These are phyloP conservation scores for Pangasius krempfi DNA, from an alignment of 2,797 vertebrate genomes.

Conservation along the genomic window DNA sequence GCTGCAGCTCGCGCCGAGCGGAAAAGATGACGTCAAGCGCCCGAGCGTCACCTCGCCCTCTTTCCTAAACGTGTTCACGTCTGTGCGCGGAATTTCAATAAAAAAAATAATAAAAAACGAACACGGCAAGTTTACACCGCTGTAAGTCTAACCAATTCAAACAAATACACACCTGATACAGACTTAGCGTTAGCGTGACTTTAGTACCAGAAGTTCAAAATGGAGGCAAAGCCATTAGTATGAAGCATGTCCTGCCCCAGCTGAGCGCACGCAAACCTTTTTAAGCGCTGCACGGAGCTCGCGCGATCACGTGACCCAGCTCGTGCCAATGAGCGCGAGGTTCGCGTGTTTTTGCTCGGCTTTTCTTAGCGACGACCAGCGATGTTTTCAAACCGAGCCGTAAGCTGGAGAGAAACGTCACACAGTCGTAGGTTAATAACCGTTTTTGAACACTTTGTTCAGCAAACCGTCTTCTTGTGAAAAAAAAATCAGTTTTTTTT, in stretches of 20 bases:
- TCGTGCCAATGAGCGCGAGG: slow-evolving; percentile 64
- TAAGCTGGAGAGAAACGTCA: slow-evolving; percentile 71
- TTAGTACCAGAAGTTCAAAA: neutral
- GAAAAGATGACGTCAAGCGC: slow-evolving; percentile 82
- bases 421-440: slow-evolving; percentile 72
- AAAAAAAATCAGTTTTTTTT: slow-evolving; percentile 13
- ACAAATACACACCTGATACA: neutral
- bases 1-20: slow-evolving; percentile 71
- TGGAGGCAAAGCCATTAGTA: neutral
- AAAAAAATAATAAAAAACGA: neutral
- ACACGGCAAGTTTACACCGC: neutral
- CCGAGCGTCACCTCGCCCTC: slow-evolving; percentile 54
- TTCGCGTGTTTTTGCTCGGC: slow-evolving; percentile 75
- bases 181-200: neutral
- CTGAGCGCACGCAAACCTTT: slow-evolving; percentile 51
- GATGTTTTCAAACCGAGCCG: slow-evolving; percentile 82
- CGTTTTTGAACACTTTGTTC: slow-evolving; percentile 39
- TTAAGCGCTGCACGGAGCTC: slow-evolving; percentile 64
- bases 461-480: neutral
- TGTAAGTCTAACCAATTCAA: neutral
- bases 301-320: slow-evolving; percentile 64
- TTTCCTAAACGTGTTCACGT: slow-evolving; percentile 6
- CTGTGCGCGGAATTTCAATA: neutral
- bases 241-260: neutral
- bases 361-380: slow-evolving; percentile 77